These are phyloP conservation scores for Keiferia lycopersicella DNA, from an alignment of 2,888 invertebrate species.

Conservation along the genomic window DNA sequence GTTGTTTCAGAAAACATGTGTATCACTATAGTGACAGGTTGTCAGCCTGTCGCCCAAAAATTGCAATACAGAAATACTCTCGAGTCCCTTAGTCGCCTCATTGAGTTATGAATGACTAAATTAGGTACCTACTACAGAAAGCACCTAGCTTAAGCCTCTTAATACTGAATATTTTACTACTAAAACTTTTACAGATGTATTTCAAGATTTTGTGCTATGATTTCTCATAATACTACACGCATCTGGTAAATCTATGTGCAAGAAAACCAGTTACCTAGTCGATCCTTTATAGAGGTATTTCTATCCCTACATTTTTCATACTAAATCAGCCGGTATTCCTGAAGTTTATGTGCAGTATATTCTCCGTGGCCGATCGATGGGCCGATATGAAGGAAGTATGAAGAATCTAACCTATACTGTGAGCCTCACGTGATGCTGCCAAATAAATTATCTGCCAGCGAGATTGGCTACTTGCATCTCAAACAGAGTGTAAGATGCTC, in stretches of 20 bases:
- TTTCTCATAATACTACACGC: too few relatives aligned
- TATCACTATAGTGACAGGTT: too few relatives aligned
- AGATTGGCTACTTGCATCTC: slow-evolving; percentile 68
- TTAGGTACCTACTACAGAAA: too few relatives aligned
- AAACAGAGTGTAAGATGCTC: slow-evolving; percentile 46
- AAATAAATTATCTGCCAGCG: slow-evolving; percentile 75
- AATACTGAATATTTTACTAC: too few relatives aligned
- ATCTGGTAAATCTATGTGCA: not conserved
- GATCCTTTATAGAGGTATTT: not conserved
- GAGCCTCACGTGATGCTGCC: slow-evolving; percentile 70
- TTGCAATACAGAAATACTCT: too few relatives aligned
- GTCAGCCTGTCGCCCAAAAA: too few relatives aligned
- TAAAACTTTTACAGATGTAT: too few relatives aligned
- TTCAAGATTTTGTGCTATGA: too few relatives aligned
- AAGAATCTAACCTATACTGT: slow-evolving; percentile 62
- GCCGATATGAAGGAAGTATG: slow-evolving; percentile 56
- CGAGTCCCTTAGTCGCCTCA: too few relatives aligned
- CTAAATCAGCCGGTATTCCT: slow-evolving; percentile 2
- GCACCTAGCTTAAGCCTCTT: too few relatives aligned
- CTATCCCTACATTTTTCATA: not conserved
- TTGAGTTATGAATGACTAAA: too few relatives aligned
- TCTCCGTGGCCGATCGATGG: slow-evolving; percentile 35
- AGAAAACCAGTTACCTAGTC: not conserved
- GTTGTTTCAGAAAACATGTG: too few relatives aligned
- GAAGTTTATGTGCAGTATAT: slow-evolving; percentile 14